Conservation (phyloP, 2,888 invertebrate genomes). For the Osmoderma eremita region DNA sequence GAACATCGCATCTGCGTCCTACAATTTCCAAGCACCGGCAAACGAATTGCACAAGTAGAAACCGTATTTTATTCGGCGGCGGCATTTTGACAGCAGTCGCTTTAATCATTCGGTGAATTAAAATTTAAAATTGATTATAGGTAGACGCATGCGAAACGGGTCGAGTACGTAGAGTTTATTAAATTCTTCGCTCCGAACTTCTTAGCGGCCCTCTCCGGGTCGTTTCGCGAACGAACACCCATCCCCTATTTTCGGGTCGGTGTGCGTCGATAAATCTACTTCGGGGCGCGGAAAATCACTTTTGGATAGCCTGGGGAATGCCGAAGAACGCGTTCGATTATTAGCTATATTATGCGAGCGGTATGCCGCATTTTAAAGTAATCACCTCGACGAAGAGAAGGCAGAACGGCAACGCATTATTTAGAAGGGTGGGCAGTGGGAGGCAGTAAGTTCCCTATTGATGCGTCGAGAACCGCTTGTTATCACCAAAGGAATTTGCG, state of each 20-base stretch:
- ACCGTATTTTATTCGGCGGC: conserved; percentile 5
- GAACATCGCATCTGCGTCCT: no score
- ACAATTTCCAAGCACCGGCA: not conserved
- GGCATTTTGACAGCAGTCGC: conserved; percentile 8
- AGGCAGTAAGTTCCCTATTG: no score
- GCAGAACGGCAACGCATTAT: no score
- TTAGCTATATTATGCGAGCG: conserved; percentile 1
- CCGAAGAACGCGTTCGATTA: conserved; percentile 14
- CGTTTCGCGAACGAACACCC: conserved; percentile 5
- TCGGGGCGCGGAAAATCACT: conserved; percentile 1
- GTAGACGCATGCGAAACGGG: not conserved
- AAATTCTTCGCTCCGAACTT: conserved; percentile 15
- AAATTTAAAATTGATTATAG: conserved; percentile 30
- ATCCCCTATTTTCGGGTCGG: not conserved
- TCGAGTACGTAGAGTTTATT: conserved; percentile 7
- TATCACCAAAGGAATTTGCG: no score
- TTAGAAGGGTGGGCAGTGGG: no score
- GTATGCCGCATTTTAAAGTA: not conserved
- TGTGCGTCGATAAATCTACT: no score
- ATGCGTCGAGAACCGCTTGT: no score
- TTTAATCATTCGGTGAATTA: conserved; percentile 26
- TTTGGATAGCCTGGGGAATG: not conserved
- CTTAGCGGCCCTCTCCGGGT: not conserved
- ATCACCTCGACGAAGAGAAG: no score
- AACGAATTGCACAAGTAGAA: not conserved